These are phyloP conservation scores for Glyptemys insculpta DNA, from an alignment of 2,797 vertebrate genomes.

Conservation along the genomic window DNA sequence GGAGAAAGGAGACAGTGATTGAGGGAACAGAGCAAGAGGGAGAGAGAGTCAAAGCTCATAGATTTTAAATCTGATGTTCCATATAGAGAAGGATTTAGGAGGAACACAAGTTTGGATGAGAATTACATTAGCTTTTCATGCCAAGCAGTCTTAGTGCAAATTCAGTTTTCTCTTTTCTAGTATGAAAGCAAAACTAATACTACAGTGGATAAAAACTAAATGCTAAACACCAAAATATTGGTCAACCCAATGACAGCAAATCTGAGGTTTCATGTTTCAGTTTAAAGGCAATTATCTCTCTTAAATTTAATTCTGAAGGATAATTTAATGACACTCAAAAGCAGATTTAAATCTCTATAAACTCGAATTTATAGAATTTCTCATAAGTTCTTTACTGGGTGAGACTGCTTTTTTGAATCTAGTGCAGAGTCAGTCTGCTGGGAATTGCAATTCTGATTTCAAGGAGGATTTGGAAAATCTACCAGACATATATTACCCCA, in stretches of 20 bases:
- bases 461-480: background rate
- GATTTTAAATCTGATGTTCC: background rate
- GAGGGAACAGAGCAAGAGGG: background rate
- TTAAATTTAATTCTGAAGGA: background rate
- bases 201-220: background rate
- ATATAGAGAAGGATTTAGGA: background rate
- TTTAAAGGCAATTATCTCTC: background rate
- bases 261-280: background rate
- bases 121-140: background rate
- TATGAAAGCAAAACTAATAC: background rate
- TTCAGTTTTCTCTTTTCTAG: background rate
- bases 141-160: background rate
- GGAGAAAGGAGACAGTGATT: background rate
- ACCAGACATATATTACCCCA: background rate
- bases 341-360: background rate
- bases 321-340: background rate
- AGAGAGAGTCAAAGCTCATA: background rate
- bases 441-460: background rate
- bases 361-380: background rate
- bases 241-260: background rate
- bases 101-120: background rate
- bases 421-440: too few species aligned
- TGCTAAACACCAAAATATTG: conserved; percentile 17
- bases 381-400: background rate
- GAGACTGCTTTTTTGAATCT: background rate